These are phyloP conservation scores for Naja naja DNA, from an alignment of 2,113 vertebrate species.

Conservation along the genomic window DNA sequence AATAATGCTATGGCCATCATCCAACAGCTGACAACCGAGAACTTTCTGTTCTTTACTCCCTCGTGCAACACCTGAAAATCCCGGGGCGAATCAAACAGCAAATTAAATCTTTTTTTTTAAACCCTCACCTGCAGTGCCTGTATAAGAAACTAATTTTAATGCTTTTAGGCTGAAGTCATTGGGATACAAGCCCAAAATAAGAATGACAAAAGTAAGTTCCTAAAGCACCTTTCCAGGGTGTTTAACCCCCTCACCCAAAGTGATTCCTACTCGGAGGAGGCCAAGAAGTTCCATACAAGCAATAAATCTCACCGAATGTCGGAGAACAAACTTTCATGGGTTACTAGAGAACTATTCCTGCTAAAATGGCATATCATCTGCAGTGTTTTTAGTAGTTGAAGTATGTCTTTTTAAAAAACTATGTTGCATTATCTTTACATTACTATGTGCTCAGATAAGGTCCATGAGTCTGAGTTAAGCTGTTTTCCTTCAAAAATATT, in stretches of 20 bases:
- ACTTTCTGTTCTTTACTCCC: slow-evolving; percentile 82
- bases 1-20: slow-evolving; percentile 89
- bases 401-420: neutral
- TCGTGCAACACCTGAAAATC: slow-evolving; percentile 88
- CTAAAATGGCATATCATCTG: neutral
- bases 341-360: slow-evolving; percentile 8
- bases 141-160: slow-evolving; percentile 85
- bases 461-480: neutral
- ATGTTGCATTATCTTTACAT: neutral
- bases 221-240: slow-evolving; percentile 49
- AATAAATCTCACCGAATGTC: neutral
- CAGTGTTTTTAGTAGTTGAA: neutral
- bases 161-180: slow-evolving; percentile 83
- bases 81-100: slow-evolving; percentile 79
- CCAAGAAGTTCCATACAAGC: slow-evolving; percentile 39
- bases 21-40: slow-evolving; percentile 86
- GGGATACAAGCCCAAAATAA: slow-evolving; percentile 71
- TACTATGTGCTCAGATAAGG: neutral
- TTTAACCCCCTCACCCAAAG: neutral
- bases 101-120: slow-evolving; percentile 70
- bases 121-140: slow-evolving; percentile 81
- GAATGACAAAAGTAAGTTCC: slow-evolving; percentile 54
- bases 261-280: slow-evolving; percentile 39
- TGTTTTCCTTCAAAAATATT: neutral
- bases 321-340: slow-evolving; percentile 6